Percentiles rank a stretch among this genome's conserved stretches.
Conservation (phyloP, 2,888 invertebrate genomes). For the Thyatira batis region DNA sequence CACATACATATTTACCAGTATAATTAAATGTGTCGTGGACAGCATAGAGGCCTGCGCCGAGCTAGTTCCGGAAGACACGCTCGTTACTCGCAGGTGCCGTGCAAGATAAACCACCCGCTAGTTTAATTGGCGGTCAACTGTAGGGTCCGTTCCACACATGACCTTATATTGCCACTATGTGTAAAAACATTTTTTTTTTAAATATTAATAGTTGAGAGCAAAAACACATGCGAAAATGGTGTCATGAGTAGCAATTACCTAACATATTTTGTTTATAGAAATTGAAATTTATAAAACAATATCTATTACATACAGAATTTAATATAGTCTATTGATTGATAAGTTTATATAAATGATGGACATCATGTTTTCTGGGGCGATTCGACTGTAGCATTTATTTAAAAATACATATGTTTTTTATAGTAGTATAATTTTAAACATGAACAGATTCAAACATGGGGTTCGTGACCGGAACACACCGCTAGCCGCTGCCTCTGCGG, state of each 20-base stretch:
- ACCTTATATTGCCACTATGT: constrained; percentile 4
- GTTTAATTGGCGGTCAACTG: constrained; percentile 65
- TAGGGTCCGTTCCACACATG: constrained; percentile 19
- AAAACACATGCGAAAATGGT: no score
- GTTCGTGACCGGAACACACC: constrained; percentile 8
- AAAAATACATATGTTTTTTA: no score
- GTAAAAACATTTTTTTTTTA: no score
- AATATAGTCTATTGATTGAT: no score
- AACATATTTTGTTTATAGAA: no score
- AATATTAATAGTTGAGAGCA: no score
- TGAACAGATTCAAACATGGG: constrained; percentile 9
- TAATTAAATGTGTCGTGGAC: constrained; percentile 11
- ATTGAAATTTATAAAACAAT: no score
- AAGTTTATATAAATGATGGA: no score
- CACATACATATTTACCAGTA: background rate
- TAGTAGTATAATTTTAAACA: constrained; percentile 7
- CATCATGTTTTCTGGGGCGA: no score
- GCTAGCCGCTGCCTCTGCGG: constrained; percentile 44
- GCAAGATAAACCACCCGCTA: constrained; percentile 48
- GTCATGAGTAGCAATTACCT: no score
- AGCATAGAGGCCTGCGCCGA: constrained; percentile 6
- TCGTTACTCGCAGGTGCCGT: constrained; percentile 57
- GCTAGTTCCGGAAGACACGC: constrained; percentile 41
- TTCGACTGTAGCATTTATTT: no score
- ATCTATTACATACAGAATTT: no score